Conservation (phyloP, 1,140 invertebrate genomes). For the Diprion similis region DNA sequence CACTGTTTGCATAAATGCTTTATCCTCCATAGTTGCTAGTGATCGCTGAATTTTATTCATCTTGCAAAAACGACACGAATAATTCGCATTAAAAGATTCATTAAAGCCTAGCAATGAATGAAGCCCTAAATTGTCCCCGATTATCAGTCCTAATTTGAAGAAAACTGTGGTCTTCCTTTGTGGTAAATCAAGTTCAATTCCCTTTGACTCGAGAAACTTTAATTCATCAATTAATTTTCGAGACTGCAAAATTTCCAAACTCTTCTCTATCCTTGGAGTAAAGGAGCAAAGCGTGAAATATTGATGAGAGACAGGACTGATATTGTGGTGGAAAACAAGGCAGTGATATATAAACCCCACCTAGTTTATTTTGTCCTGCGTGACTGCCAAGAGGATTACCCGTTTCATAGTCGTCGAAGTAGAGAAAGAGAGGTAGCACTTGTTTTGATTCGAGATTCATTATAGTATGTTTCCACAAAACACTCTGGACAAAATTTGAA, state of each 20-base stretch:
- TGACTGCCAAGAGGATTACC: constrained; percentile 34
- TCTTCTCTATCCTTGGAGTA: constrained; percentile 28
- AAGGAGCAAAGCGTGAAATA: constrained; percentile 32
- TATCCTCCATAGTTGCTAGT: constrained; percentile 25
- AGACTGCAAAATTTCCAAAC: constrained; percentile 29
- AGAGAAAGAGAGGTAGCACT: constrained; percentile 32
- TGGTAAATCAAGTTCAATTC: constrained; percentile 24
- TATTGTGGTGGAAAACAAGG: constrained; percentile 31
- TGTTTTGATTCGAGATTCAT: constrained; percentile 16
- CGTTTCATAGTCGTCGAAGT: constrained; percentile 37
- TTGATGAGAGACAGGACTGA: constrained; percentile 22
- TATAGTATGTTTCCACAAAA: constrained; percentile 22
- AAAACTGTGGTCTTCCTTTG: constrained; percentile 25
- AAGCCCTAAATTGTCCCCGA: constrained; percentile 44
- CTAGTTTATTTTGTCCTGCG: constrained; percentile 30
- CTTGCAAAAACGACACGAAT: constrained; percentile 40
- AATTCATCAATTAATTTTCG: constrained; percentile 31
- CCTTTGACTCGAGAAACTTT: constrained; percentile 22
- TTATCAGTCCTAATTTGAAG: constrained; percentile 33
- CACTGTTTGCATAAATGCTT: constrained; percentile 29
- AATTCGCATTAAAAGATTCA: constrained; percentile 38
- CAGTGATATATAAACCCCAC: constrained; percentile 31
- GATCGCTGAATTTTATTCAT: constrained; percentile 28
- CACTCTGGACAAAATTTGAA: constrained; percentile 29
- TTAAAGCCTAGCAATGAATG: constrained; percentile 39